A percentile compares a stretch with the other conserved stretches of the same genome.
Evolutionary conservation across 2,797 vertebrate species (phyloP).

Genomic region (Lophura swinhoii): DNA sequence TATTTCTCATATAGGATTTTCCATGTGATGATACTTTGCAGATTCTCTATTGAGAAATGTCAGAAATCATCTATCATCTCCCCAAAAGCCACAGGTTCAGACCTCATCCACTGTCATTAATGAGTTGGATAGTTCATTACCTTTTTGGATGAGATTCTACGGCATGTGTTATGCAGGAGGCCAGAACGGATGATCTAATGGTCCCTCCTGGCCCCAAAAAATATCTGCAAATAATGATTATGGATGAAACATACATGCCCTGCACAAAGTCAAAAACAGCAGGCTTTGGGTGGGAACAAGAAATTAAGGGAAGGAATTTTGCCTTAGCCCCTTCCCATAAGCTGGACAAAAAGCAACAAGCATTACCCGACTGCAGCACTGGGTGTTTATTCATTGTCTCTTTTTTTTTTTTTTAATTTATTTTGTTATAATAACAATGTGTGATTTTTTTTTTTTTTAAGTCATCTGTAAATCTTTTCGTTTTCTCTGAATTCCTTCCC

Average conservation of each 20-base stretch:
- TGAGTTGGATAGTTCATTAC: slow-evolving; percentile 51
- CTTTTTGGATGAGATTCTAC: slow-evolving; percentile 51
- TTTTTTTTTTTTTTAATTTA: neutral
- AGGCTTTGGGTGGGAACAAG: slow-evolving; percentile 41
- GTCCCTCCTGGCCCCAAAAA: slow-evolving; percentile 53
- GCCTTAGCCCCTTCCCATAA: neutral
- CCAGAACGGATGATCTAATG: slow-evolving; percentile 58
- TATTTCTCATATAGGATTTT: neutral
- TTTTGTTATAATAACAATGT: neutral
- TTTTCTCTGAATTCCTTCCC: neutral
- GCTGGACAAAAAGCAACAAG: neutral
- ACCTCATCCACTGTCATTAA: neutral
- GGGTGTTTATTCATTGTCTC: neutral
- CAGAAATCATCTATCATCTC: neutral
- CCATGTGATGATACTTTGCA: neutral
- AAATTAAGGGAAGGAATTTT: slow-evolving; percentile 42
- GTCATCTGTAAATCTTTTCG: neutral
- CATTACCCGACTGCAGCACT: neutral
- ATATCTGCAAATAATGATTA: slow-evolving; percentile 32
- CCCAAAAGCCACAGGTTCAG: neutral
- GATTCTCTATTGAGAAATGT: slow-evolving; percentile 18
- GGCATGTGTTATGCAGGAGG: slow-evolving; percentile 38
- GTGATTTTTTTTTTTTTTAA: neutral
- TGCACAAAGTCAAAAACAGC: slow-evolving; percentile 34
- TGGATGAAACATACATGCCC: slow-evolving; percentile 53